Evolutionary conservation across 2,797 vertebrate species (phyloP).

Genomic region (Sibirionetta formosa): DNA sequence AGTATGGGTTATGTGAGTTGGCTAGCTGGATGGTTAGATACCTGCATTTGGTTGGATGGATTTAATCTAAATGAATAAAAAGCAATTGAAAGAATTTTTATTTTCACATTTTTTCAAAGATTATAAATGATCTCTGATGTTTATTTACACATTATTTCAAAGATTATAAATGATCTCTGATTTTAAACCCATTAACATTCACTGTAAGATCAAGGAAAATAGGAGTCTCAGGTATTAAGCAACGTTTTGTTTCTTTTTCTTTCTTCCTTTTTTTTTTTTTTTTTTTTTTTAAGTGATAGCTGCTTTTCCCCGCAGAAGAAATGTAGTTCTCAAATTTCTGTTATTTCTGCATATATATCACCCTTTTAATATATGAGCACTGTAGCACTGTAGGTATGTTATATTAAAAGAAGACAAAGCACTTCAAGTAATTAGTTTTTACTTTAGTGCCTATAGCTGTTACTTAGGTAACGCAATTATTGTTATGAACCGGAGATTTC

Average conservation of each 20-base stretch:
- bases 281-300: not conserved
- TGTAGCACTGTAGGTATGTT: not conserved
- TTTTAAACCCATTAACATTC: not conserved
- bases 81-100: not conserved
- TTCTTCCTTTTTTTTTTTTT: not conserved
- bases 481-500: constrained; percentile 45
- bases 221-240: not conserved
- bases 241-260: not conserved
- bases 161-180: not conserved
- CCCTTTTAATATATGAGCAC: not conserved
- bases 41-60: not conserved
- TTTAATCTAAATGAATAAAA: not conserved
- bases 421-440: constrained; percentile 52
- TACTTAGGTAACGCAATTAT: constrained; percentile 55
- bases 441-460: not conserved
- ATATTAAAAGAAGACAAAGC: constrained; percentile 46
- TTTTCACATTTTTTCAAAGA: not conserved
- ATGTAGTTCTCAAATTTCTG: not conserved
- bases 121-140: not conserved
- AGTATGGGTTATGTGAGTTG: not conserved
- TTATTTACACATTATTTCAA: not conserved
- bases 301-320: constrained; percentile 23
- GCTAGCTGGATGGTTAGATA: not conserved
- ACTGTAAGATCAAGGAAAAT: not conserved
- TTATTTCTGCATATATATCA: constrained; percentile 20